These are phyloP conservation scores for Virgularia gustaviana DNA, from an alignment of 92 coral and sea anemone species.

Conservation along the genomic window DNA sequence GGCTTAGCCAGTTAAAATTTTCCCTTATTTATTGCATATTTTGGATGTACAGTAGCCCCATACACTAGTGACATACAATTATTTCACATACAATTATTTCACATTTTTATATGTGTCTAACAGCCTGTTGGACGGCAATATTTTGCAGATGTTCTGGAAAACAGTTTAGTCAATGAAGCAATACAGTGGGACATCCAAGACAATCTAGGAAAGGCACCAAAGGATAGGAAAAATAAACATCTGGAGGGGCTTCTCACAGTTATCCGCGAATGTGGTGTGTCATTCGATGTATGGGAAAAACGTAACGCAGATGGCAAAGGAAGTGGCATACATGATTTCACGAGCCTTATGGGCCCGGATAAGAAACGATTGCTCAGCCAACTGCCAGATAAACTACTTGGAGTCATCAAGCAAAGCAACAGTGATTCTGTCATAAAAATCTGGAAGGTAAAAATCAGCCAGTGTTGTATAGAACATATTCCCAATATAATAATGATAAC, in stretches of 20 bases:
- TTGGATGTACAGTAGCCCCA: too few species aligned
- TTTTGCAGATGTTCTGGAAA: slow-evolving; percentile 18
- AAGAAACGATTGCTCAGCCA: slow-evolving; percentile 36
- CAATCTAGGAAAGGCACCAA: slow-evolving; percentile 30
- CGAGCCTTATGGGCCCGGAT: slow-evolving; percentile 47
- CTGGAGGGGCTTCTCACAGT: slow-evolving; percentile 28
- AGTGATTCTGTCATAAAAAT: slow-evolving; percentile 36
- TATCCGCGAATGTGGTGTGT: slow-evolving; percentile 17
- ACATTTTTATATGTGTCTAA: too few species aligned
- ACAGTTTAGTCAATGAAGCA: slow-evolving; percentile 34
- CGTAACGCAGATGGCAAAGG: slow-evolving; percentile 40
- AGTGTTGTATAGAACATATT: background rate
- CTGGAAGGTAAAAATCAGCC: slow-evolving; percentile 22
- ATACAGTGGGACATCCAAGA: slow-evolving; percentile 40
- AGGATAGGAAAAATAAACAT: slow-evolving; percentile 30
- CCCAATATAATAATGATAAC: too few species aligned
- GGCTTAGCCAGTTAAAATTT: too few species aligned
- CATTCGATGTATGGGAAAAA: slow-evolving; percentile 45
- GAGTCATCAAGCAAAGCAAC: slow-evolving; percentile 30
- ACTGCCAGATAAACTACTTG: slow-evolving; percentile 26
- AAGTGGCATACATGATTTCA: slow-evolving; percentile 47
- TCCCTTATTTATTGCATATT: too few species aligned
- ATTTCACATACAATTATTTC: too few species aligned
- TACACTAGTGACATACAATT: too few species aligned
- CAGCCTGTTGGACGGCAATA: too few species aligned